A percentile compares a stretch with the other conserved stretches of the same genome.
Evolutionary conservation across 2,888 invertebrate genomes (phyloP).

Genomic region (Orchesellides sinensis): DNA sequence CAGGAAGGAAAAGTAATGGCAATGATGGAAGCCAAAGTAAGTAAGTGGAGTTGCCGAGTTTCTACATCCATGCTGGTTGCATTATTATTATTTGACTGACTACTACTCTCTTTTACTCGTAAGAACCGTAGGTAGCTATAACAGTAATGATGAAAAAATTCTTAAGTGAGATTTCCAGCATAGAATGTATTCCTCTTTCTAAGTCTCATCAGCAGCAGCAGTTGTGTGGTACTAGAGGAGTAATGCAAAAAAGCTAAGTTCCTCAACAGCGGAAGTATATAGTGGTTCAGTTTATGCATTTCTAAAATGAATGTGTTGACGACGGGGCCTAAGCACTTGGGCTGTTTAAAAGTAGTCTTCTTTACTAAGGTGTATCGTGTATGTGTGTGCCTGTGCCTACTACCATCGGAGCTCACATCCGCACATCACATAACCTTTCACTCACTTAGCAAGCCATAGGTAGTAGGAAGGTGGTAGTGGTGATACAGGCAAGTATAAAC

Average conservation of each 20-base stretch:
- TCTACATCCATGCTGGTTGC: conserved; percentile 17
- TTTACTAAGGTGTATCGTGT: neutral
- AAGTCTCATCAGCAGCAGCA: neutral
- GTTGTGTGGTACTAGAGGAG: neutral
- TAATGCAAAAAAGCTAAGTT: neutral
- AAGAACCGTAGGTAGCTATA: neutral
- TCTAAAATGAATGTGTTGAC: conserved; percentile 25
- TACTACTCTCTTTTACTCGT: neutral
- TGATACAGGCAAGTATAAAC: neutral
- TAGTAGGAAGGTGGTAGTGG: neutral
- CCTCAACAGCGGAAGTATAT: neutral
- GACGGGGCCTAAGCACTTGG: neutral
- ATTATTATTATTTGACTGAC: conserved; percentile 23
- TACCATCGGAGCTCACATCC: neutral
- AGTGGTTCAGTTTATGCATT: neutral
- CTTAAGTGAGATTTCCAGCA: conserved; percentile 25
- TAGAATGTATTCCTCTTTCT: neutral
- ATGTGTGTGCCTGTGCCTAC: too few species aligned
- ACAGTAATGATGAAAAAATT: conserved; percentile 21
- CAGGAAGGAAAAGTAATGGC: conserved; percentile 46
- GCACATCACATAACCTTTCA: neutral
- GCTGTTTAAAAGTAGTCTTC: neutral
- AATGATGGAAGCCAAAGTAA: conserved; percentile 50
- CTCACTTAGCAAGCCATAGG: neutral
- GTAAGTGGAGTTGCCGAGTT: conserved; percentile 30